Percentiles rank a stretch among this genome's conserved stretches.
Evolutionary conservation across 2,888 invertebrate species (phyloP).

Genomic region (Andrena marginata): DNA sequence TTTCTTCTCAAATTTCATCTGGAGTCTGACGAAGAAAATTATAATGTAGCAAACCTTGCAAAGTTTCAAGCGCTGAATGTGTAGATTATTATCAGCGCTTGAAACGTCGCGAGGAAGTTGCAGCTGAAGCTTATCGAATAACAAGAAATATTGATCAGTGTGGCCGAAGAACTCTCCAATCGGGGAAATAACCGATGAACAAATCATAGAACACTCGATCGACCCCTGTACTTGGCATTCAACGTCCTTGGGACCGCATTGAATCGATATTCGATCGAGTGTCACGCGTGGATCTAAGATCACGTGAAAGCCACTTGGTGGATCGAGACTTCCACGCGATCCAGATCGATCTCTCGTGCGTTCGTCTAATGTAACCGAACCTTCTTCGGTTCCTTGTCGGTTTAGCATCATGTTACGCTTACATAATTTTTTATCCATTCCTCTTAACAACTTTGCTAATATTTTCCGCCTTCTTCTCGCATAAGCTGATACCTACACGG

Average conservation of each 20-base stretch:
- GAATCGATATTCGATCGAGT: conserved; percentile 18
- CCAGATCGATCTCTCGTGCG: neutral
- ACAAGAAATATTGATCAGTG: neutral
- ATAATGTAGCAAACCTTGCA: neutral
- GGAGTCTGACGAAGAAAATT: too few species aligned
- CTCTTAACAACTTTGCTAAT: neutral
- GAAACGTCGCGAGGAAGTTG: neutral
- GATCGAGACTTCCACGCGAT: conserved; percentile 7
- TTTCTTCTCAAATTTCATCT: too few species aligned
- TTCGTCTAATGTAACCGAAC: neutral
- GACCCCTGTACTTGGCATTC: conserved; percentile 51
- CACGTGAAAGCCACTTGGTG: conserved; percentile 34
- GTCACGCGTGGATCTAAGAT: conserved; percentile 22
- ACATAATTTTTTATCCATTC: neutral
- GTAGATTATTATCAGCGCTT: neutral
- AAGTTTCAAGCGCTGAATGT: neutral
- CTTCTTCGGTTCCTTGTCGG: neutral
- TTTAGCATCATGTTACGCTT: neutral
- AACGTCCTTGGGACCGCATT: conserved; percentile 29
- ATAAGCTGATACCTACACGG: neutral
- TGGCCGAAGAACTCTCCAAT: too few species aligned
- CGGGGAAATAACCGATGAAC: conserved; percentile 21
- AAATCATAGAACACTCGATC: conserved; percentile 28
- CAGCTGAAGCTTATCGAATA: neutral
- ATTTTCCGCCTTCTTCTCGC: neutral